phyloP scores from a whole-genome alignment of 2,797 vertebrate genomes.

The Scarus forsteni region DNA sequence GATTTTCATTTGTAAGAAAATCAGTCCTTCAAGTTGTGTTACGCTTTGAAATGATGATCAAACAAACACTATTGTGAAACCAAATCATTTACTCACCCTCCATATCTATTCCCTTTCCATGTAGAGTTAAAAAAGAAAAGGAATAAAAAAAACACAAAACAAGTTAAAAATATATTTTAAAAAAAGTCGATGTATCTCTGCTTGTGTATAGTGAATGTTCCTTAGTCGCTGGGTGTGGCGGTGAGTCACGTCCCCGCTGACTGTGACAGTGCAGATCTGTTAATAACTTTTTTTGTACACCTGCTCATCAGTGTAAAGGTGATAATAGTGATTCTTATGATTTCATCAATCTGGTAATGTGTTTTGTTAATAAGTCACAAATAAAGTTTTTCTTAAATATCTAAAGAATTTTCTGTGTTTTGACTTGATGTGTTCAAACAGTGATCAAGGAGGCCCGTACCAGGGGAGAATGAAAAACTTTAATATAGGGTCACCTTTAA shows the following conservation, averaged over 20 bases:
- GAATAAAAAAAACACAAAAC: constrained; percentile 57
- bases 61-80: constrained; percentile 89
- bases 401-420: constrained; percentile 48
- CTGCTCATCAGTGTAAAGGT: constrained; percentile 93
- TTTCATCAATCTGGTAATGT: constrained; percentile 86
- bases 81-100: constrained; percentile 91
- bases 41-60: constrained; percentile 87
- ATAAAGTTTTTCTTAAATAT: constrained; percentile 99
- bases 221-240: constrained; percentile 84
- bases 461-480: too few species aligned
- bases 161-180: constrained; percentile 36
- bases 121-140: constrained; percentile 61
- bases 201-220: constrained; percentile 99
- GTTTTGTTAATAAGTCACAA: constrained; percentile 98
- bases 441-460: too few species aligned
- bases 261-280: constrained; percentile 91
- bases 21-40: constrained; percentile 81
- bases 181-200: constrained; percentile 92
- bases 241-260: constrained; percentile 87
- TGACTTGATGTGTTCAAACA: constrained; percentile 16
- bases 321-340: constrained; percentile 90
- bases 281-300: constrained; percentile 92
- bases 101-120: constrained; percentile 76
- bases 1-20: constrained; percentile 71
- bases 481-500: too few species aligned